Conservation (phyloP, 2,888 invertebrate species). For the Cancer borealis region DNA sequence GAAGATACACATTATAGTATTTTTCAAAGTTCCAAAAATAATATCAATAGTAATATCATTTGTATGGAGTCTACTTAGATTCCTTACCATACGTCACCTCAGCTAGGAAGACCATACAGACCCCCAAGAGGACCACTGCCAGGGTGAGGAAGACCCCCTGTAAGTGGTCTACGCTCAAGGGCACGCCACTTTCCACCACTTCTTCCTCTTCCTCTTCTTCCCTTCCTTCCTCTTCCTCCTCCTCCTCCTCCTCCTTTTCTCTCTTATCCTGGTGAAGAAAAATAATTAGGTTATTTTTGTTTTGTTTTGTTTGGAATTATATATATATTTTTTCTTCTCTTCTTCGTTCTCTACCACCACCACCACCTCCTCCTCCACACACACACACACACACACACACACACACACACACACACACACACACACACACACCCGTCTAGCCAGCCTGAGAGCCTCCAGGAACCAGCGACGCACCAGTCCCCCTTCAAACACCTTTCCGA, state of each 20-base stretch:
- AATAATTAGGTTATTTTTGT: not conserved
- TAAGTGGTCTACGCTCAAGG: not conserved
- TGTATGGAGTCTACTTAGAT: no score
- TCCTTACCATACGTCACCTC: not conserved
- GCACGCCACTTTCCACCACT: not conserved
- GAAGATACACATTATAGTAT: no score
- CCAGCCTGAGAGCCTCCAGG: slow-evolving; percentile 26
- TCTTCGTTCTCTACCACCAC: no score
- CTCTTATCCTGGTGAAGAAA: not conserved
- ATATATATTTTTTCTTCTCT: not conserved
- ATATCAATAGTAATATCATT: no score
- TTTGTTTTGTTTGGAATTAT: not conserved
- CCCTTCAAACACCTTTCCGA: slow-evolving; percentile 14
- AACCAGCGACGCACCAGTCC: slow-evolving; percentile 64
- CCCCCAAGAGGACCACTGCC: not conserved
- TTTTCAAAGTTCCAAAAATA: no score
- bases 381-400: not conserved
- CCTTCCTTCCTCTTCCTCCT: not conserved
- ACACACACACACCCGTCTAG: slow-evolving; percentile 16
- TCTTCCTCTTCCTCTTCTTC: not conserved
- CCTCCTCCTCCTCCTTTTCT: not conserved
- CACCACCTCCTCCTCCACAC: no score
- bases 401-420: not conserved
- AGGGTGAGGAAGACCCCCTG: not conserved
- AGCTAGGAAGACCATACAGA: not conserved